Conservation (phyloP, 2,888 invertebrate genomes). For the Sesamia inferens region DNA sequence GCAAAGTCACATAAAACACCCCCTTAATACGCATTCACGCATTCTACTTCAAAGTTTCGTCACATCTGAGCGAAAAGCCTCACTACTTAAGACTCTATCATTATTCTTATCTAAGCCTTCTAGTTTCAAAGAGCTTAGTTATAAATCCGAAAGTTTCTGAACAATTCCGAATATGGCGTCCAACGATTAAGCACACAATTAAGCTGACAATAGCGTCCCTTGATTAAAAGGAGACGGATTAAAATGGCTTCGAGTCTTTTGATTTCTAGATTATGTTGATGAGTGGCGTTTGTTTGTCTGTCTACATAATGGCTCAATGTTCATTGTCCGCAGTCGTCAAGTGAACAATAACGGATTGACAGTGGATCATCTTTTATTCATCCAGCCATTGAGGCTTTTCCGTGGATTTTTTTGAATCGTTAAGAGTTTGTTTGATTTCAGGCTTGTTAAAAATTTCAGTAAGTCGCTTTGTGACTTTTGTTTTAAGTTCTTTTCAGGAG, state of each 20-base stretch:
- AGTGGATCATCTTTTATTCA: constrained; percentile 60
- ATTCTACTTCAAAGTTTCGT: constrained; percentile 45
- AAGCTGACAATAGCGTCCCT: constrained; percentile 69
- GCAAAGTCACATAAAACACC: constrained; percentile 3
- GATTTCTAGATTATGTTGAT: constrained; percentile 68
- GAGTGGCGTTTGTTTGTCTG: constrained; percentile 56
- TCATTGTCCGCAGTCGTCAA: constrained; percentile 52
- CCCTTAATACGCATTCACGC: constrained; percentile 5
- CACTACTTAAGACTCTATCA: constrained; percentile 55
- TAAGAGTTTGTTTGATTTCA: constrained; percentile 36
- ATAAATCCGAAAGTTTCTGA: constrained; percentile 61
- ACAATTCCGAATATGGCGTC: constrained; percentile 56
- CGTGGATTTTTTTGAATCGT: constrained; percentile 44
- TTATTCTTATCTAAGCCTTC: constrained; percentile 56
- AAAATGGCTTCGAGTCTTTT: constrained; percentile 65
- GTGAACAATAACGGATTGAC: constrained; percentile 64
- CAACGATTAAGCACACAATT: constrained; percentile 66
- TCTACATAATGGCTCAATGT: constrained; percentile 51
- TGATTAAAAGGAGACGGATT: constrained; percentile 72
- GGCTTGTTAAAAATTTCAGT: constrained; percentile 46
- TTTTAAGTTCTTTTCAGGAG: constrained; percentile 16
- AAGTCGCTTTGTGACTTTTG: constrained; percentile 14
- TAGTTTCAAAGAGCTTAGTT: constrained; percentile 59
- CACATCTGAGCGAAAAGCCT: constrained; percentile 52
- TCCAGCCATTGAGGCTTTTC: constrained; percentile 31